A percentile compares a stretch with the other conserved stretches of the same genome.
Evolutionary conservation across 2,113 vertebrate species (phyloP).

Genomic region (Verasper variegatus): DNA sequence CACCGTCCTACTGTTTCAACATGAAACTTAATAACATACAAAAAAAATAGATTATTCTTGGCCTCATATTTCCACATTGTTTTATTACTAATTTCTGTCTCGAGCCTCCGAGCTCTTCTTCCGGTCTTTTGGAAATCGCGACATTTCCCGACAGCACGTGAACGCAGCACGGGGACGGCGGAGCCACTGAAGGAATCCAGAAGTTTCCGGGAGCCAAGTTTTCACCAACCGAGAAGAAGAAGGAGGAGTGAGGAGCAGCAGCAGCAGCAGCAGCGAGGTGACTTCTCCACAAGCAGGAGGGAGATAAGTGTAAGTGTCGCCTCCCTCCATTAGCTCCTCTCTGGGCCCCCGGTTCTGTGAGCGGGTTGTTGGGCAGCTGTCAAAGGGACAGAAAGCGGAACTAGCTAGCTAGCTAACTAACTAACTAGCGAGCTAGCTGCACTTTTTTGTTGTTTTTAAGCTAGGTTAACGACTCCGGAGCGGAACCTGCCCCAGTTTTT

Average conservation of each 20-base stretch:
- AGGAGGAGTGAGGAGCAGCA: conserved; percentile 43
- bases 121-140: rapidly evolving
- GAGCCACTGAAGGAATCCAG: conserved; percentile 73
- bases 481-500: conserved; percentile 25
- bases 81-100: no score
- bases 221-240: conserved; percentile 30
- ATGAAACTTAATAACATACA: no score
- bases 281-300: conserved; percentile 31
- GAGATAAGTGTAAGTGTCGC: conserved; percentile 62
- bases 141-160: conserved; percentile 23
- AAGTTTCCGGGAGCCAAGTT: conserved; percentile 51
- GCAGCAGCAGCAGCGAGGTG: conserved; percentile 11
- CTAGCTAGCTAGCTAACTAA: conserved; percentile 62
- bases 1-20: no score
- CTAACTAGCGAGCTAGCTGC: conserved; percentile 50
- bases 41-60: no score
- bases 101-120: no score
- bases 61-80: no score
- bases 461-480: conserved; percentile 24
- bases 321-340: neutral
- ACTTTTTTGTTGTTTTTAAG: conserved; percentile 28
- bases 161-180: conserved; percentile 37
- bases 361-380: conserved; percentile 26
- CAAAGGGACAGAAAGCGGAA: conserved; percentile 65
- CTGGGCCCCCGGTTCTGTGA: conserved; percentile 18